Conservation (phyloP, 1,140 invertebrate species). For the Conus betulinus region DNA sequence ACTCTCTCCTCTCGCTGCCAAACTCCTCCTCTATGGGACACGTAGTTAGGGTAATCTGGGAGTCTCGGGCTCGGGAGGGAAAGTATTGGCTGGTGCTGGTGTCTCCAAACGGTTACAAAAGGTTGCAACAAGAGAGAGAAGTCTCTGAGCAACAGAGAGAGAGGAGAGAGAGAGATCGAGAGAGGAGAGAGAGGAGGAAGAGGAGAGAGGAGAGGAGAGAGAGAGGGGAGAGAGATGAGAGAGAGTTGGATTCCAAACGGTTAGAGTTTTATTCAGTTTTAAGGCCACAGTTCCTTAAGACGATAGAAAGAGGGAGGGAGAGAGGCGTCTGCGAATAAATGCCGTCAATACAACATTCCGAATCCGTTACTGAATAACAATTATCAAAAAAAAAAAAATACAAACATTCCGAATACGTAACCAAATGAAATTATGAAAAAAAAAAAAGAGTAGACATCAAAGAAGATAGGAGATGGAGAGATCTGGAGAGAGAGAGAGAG, state of each 20-base stretch:
- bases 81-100: conserved; percentile 29
- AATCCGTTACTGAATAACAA: no score
- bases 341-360: no score
- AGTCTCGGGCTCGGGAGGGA: not conserved
- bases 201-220: not conserved
- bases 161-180: not conserved
- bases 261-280: no score
- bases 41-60: not conserved
- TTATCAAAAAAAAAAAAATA: not conserved
- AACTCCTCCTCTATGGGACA: not conserved
- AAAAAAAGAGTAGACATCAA: not conserved
- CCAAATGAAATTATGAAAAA: not conserved
- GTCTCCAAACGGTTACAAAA: conserved; percentile 32
- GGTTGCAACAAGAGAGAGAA: conserved; percentile 12
- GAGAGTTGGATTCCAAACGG: not conserved
- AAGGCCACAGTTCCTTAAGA: not conserved
- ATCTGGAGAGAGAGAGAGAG: no score
- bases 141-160: not conserved
- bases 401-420: not conserved
- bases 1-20: no score
- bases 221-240: not conserved
- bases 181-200: not conserved
- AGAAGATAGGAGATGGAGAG: not conserved
- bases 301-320: no score
- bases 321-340: no score